Base-by-base conservation (phyloP, 2,113 vertebrate species). In the Morone saxatilis region DNA sequence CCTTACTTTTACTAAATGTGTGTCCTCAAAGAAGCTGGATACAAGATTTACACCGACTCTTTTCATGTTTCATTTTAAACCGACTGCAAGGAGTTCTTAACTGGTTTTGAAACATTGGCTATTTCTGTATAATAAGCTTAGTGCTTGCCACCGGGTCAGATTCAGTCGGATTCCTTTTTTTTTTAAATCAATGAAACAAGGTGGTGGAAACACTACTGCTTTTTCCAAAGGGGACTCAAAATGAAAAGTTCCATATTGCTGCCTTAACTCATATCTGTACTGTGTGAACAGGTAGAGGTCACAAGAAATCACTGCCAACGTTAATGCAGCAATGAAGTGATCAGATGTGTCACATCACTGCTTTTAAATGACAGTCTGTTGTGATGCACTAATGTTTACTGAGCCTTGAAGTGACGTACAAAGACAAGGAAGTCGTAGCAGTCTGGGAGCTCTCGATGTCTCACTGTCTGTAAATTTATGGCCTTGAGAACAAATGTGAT, bases 381-480 rank as follows among this genome's bases (percentile, higher is more conserved):
- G 20, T 43, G 57, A 54, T 80, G 16, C 20, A 43, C 20, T 71
- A 2, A 7, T 60, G 53, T 78, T 80, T 59, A 22, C 36, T 9
- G 43, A 69, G 36, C 50, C n/a, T 38, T 17, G 10, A 61, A 54
- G 60, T 78, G 73, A 93, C 95, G 22, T 91, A 99, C 98, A 45
- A 90, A 94, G 48, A 99, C 94, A 41, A 93, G 96, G 86, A 99
- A 99, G 90, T 97, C 96, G 0, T 99, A 99, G 84, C 98, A 99
- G 93, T 99, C 97, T 0, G 98, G 98, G 72, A 99, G 95, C 80
- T 99, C 98, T 0, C 97, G 96, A 51, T 97, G 95, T 73, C 97
- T 96, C 79, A 99, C 95, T 0, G 98, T 99, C 95, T 99, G 97
- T 60, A 99, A 94, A 81, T 99, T 99, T 76, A 99, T 98, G 43